Evolutionary conservation across 2,797 vertebrate genomes (phyloP), one percentile per base, ranked within the genome.

Genomic region (Coilia nasus): DNA sequence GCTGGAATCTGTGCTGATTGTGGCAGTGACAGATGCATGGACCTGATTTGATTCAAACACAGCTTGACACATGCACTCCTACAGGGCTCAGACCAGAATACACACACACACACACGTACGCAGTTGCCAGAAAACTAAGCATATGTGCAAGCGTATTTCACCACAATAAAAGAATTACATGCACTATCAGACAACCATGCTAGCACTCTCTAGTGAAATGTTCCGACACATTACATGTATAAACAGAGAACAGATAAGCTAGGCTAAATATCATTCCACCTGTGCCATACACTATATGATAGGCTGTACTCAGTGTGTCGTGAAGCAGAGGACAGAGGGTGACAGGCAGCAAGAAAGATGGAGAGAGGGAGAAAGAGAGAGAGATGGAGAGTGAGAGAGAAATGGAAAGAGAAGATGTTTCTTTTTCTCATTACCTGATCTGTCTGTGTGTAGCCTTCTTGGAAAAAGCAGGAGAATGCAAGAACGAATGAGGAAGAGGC

Each of bases 361-460:
- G 82, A 89, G 83, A 84, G 81, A 46, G 83, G 90, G 25, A 85
- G 87, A n/a, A 17, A 83, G 9, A 28, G 9, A 50, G 3, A 87
- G 59, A 83, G 87, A 92, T 88, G 89, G 82, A 89, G 83, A 83
- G 81, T 35, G 83, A 90, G 25, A 85, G 87, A 19, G 44, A 82
- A 59, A 54, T 60, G 28, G 81, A 87, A 71, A 56, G 50, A 60
- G 28, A 10, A 47, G 89, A 85, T 47, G 90, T 90, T 84, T 85
- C 78, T 91, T 92, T 91, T 89, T 87, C 90, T 87, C 83, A 21
- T 95, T 95, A 95, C 94, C 95, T 95, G 94, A 44, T 78, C 93
- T 91, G 94, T 50, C 88, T 89, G 90, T 92, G 92, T 91, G 91
- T 88, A 92, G 92, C 87, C 91, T 91, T 87, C 83, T 83, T 89